phyloP scores from a whole-genome alignment of 2,797 vertebrate species.

The Acridotheres tristis region DNA sequence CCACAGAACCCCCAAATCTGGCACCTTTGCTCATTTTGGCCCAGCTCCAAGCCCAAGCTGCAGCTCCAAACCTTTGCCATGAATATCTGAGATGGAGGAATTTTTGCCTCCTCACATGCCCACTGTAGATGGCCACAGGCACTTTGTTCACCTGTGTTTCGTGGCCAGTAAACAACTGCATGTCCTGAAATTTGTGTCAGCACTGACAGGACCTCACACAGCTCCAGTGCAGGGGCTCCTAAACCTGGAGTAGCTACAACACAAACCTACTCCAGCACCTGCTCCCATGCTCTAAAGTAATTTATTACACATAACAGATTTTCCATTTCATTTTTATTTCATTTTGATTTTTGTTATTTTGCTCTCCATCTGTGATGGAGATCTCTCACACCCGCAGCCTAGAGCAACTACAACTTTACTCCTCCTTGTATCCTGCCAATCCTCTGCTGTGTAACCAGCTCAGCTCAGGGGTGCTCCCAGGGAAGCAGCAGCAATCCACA shows the following conservation, averaged over 20 bases:
- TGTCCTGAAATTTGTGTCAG: fast-evolving
- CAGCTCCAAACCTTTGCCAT: not conserved
- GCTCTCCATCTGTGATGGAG: not conserved
- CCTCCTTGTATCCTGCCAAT: not conserved
- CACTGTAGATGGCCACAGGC: not conserved
- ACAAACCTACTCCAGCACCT: fast-evolving
- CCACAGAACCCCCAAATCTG: not conserved
- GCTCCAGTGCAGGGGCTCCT: not conserved
- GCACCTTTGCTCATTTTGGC: not conserved
- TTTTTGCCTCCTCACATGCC: not conserved
- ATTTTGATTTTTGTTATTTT: not conserved
- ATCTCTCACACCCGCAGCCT: fast-evolving
- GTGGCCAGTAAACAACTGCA: not conserved
- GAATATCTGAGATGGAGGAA: not conserved
- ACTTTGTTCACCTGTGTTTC: fast-evolving
- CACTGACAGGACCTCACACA: fast-evolving
- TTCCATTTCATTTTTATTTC: not conserved
- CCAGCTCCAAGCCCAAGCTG: not conserved
- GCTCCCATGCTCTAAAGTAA: fast-evolving
- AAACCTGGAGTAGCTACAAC: not conserved
- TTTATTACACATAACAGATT: fast-evolving
- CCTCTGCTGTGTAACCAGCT: fast-evolving
- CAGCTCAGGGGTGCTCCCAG: not conserved
- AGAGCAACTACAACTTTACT: not conserved
- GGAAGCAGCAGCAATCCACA: not conserved